Conservation (phyloP, 2,888 invertebrate genomes). For the Orchestes rusci region DNA sequence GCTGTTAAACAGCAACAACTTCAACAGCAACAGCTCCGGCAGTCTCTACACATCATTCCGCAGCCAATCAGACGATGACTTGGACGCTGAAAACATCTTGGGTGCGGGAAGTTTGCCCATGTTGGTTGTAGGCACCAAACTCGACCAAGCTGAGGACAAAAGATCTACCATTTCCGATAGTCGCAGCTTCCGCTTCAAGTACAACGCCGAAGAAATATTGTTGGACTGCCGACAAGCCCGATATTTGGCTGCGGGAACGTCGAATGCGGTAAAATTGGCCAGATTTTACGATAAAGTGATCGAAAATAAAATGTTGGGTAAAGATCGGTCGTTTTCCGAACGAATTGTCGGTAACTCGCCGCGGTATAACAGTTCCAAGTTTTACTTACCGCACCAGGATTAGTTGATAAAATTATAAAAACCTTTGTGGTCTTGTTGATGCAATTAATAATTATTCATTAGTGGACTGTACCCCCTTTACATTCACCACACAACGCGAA, state of each 20-base stretch:
- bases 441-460: not conserved
- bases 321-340: conserved; percentile 36
- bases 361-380: conserved; percentile 37
- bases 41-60: not conserved
- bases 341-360: conserved; percentile 37
- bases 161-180: conserved; percentile 52
- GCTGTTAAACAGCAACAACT: conserved; percentile 54
- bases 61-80: conserved; percentile 53
- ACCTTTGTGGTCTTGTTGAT: not conserved
- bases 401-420: conserved; percentile 24
- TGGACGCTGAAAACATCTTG: conserved; percentile 80
- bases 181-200: conserved; percentile 35
- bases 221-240: conserved; percentile 67
- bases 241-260: conserved; percentile 88
- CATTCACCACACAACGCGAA: no score
- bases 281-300: conserved; percentile 89
- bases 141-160: conserved; percentile 75
- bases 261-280: conserved; percentile 87
- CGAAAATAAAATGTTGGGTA: conserved; percentile 45
- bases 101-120: conserved; percentile 88
- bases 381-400: conserved; percentile 40
- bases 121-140: conserved; percentile 71
- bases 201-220: conserved; percentile 82
- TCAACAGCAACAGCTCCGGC: conserved; percentile 11
- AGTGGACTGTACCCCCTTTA: no score